Conservation (phyloP, 2,113 vertebrate species). For the Cichladusa arquata region DNA sequence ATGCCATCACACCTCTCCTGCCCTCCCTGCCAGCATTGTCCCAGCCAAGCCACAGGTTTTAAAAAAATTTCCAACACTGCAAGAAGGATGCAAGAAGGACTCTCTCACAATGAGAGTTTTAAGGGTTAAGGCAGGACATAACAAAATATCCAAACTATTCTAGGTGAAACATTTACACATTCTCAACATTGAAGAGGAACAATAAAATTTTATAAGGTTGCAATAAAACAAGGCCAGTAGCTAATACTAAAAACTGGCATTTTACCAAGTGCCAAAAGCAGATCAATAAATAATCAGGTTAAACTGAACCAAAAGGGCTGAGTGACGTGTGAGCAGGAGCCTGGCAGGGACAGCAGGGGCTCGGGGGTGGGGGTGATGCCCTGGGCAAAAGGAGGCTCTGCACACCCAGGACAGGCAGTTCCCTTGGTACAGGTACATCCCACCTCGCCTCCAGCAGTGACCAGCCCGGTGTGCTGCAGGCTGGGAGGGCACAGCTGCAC, state of each 20-base stretch:
- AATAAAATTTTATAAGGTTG: slow-evolving; percentile 34
- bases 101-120: neutral
- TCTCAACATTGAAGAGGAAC: neutral
- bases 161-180: slow-evolving; percentile 30
- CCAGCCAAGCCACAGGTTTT: neutral
- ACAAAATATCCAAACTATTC: neutral
- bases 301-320: neutral
- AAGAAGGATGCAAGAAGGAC: neutral
- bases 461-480: rapidly evolving
- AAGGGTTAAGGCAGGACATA: slow-evolving; percentile 35
- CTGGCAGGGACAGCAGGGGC: neutral
- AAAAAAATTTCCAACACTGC: neutral
- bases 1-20: neutral
- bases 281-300: slow-evolving; percentile 46
- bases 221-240: slow-evolving; percentile 33
- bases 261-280: slow-evolving; percentile 8
- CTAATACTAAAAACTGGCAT: neutral
- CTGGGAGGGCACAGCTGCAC: neutral
- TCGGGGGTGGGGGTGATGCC: neutral
- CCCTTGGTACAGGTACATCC: neutral
- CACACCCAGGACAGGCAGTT: too few species aligned
- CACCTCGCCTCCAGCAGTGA: rapidly evolving
- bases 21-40: neutral
- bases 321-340: neutral
- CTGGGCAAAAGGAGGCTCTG: rapidly evolving